Evolutionary conservation across 2,888 invertebrate species (phyloP).

Genomic region (Torymus texanus): DNA sequence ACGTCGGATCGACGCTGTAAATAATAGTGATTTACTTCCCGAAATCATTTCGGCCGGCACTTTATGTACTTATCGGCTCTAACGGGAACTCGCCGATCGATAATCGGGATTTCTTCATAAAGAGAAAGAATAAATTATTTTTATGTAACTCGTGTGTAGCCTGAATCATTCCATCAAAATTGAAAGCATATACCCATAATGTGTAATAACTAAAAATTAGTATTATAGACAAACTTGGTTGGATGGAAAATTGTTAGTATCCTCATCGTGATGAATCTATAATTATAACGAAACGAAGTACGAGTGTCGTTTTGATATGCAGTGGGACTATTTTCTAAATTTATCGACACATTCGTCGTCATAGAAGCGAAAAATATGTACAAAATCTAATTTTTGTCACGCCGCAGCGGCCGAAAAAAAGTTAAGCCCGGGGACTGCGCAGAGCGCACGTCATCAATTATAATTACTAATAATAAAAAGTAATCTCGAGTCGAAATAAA

Average conservation of each 20-base stretch:
- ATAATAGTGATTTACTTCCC: conserved; percentile 57
- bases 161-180: not conserved
- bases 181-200: not conserved
- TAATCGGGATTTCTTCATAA: conserved; percentile 31
- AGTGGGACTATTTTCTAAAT: too few relatives aligned
- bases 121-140: conserved; percentile 6
- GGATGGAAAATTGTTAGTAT: too few relatives aligned
- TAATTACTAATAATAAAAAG: conserved; percentile 58
- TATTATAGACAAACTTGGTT: too few relatives aligned
- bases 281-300: too few relatives aligned
- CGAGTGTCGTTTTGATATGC: too few relatives aligned
- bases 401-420: not conserved
- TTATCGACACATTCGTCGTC: not conserved
- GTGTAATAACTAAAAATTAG: too few relatives aligned
- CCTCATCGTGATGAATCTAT: too few relatives aligned
- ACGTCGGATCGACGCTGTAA: conserved; percentile 54
- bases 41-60: conserved; percentile 52
- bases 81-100: conserved; percentile 42
- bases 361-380: conserved; percentile 9
- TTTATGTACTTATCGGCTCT: conserved; percentile 45
- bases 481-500: conserved; percentile 56
- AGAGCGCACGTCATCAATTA: conserved; percentile 49
- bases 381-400: not conserved
- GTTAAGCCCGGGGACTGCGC: not conserved
- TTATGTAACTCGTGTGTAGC: not conserved